Evolutionary conservation across 2,888 invertebrate species (phyloP).

Genomic region (Drosophila heteroneura): DNA sequence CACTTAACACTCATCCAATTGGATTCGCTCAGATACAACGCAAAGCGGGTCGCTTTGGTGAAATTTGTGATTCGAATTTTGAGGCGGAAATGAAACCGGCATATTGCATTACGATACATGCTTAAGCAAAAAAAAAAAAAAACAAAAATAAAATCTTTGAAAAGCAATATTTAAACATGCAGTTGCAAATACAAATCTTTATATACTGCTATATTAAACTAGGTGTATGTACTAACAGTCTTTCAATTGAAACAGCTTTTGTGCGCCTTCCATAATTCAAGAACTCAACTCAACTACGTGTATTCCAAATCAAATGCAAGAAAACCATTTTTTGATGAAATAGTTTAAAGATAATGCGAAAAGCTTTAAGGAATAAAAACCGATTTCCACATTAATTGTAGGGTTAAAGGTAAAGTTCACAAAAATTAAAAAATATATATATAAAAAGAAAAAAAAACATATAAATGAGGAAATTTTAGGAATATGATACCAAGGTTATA

Average conservation of each 20-base stretch:
- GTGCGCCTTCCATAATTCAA: conserved; percentile 55
- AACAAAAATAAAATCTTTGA: conserved; percentile 17
- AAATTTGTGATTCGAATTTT: conserved; percentile 53
- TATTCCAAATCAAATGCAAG: conserved; percentile 67
- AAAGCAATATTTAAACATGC: conserved; percentile 58
- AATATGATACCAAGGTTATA: neutral
- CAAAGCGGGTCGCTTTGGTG: conserved; percentile 41
- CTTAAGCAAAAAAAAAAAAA: conserved; percentile 13
- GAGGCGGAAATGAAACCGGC: conserved; percentile 1
- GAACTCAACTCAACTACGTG: conserved; percentile 57
- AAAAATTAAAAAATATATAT: neutral
- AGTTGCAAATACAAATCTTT: conserved; percentile 21
- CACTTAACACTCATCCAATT: conserved; percentile 13
- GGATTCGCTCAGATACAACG: conserved; percentile 53
- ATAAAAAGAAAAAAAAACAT: neutral
- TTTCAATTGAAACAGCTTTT: conserved; percentile 46
- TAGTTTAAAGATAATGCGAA: conserved; percentile 25
- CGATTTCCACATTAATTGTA: conserved; percentile 1
- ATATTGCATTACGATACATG: neutral
- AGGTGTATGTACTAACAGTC: conserved; percentile 23
- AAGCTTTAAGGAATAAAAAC: conserved; percentile 47
- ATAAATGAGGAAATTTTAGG: neutral
- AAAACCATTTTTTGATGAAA: conserved; percentile 37
- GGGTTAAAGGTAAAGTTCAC: conserved; percentile 4
- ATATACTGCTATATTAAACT: conserved; percentile 9